Base-by-base conservation (phyloP, 2,113 vertebrate species). In the Azemiops feae region DNA sequence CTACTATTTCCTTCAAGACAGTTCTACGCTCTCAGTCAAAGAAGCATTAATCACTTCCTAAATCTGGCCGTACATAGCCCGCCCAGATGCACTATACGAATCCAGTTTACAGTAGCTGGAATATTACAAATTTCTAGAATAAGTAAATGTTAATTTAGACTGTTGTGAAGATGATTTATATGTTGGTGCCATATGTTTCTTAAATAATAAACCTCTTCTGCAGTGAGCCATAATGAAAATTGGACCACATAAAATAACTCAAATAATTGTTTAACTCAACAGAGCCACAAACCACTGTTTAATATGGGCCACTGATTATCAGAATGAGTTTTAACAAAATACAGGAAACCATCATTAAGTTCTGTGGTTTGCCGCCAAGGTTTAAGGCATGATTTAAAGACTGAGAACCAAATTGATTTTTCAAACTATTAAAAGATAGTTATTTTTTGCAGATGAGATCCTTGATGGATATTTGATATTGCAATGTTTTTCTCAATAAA, bases 381-480 rank as follows among this genome's bases (percentile, higher is more conserved):
- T 92, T 95, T 93, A 74, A 93, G 23, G 52, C 39, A 89, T n/a
- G 91, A 89, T 94, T 81, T 50, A 55, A 58, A 92, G 52, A 94
- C 0, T 60, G 3, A 89, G 87, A 53, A 90, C 22, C 43, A 94
- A 58, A 74, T 5, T 22, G 81, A 85, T 30, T 47, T 55, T 53
- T 47, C 47, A 87, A 47, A 14, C 85, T 87, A 87, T 47, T 87
- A 87, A 47, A 91, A 54, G 92, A 64, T 0, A 18, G 57, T 3
- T 52, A 25, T 27, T 5, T 4, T 23, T 89, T 94, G 60, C 91
- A 64, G 90, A 60, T 43, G 23, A 92, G 8, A 58, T 23, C 10
- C 93, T 54, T 50, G 11, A 64, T 16, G 85, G 47, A 64, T 91
- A 89, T 39, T 0, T 88, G 91, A 87, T 88, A 85, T 81, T 30